Base-by-base conservation (phyloP, 2,113 vertebrate species). In the Daubentonia madagascariensis region DNA sequence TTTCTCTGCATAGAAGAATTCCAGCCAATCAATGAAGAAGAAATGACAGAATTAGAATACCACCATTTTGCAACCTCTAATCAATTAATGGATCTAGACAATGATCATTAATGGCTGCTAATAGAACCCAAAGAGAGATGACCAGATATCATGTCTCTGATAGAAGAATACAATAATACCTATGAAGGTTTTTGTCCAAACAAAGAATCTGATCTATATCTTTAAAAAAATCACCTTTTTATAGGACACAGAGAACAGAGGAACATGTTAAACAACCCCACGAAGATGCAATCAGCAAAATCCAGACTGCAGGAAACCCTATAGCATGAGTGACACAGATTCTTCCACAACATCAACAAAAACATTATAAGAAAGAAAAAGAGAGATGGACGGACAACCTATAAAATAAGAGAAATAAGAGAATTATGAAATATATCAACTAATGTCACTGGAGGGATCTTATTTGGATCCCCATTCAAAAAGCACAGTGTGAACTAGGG, bases 391-490 rank as follows among this genome's bases (percentile, higher is more conserved):
- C 28, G 12, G 22, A 76, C 30, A 76, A 83, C 28, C 32, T 35
- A 28, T 22, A 37, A 81, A 85, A 61, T 50, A 57, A 79, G 8
- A 92, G 40, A 32, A 5, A 2, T 2, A 30, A 30, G 30, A 61
- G 22, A 65, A 88, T 20, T 0, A 35, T 16, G 23, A 75, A 76
- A 43, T 54, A 2, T 0, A 45, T 28, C 28, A 11, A 13, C 40
- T 23, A 5, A 13, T 50, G 61, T 72, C 72, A 68, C 2, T 2
- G 4, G 0, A 11, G 0, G 2, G 13, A 63, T 3, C 13, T n/a
- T 7, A 13, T 10, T 37, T 18, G 30, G 16, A 63, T 57, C 61
- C 22, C 32, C 59, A 50, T 23, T 28, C 6, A 68, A n/a, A 61
- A 35, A 30, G 12, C 13, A 2, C 73, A 43, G 1, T 4, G 30